phyloP scores from a whole-genome alignment of 2,797 vertebrate genomes.

The Peromyscus eremicus region DNA sequence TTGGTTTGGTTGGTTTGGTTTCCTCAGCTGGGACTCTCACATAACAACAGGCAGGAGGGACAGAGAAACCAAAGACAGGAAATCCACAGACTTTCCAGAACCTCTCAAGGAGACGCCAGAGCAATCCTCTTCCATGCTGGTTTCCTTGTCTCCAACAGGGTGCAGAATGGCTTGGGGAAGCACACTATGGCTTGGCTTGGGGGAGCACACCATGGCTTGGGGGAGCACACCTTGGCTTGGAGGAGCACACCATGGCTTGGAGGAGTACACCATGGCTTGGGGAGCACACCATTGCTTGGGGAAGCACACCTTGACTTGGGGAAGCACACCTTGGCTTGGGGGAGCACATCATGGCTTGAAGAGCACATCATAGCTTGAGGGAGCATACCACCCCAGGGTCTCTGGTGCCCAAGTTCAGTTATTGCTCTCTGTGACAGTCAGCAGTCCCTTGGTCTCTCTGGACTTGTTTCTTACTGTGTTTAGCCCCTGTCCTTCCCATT shows the following conservation, averaged over 20 bases:
- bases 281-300: neutral
- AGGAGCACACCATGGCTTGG: too few relatives aligned
- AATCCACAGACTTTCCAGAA: conserved; percentile 17
- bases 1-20: conserved; percentile 26
- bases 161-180: neutral
- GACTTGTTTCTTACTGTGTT: neutral
- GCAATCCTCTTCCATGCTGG: neutral
- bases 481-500: neutral
- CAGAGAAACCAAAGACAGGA: conserved; percentile 40
- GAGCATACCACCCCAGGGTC: neutral
- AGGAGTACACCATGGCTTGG: too few relatives aligned
- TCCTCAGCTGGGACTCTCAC: conserved; percentile 14
- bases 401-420: neutral
- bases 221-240: too few relatives aligned
- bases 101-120: neutral
- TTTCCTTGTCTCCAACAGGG: neutral
- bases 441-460: neutral
- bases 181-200: too few relatives aligned
- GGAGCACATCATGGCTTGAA: too few relatives aligned
- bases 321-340: neutral
- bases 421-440: neutral
- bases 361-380: too few relatives aligned
- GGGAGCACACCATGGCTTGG: too few relatives aligned
- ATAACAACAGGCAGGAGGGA: neutral
- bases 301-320: too few relatives aligned